A percentile compares a stretch with the other conserved stretches of the same genome.
Conservation (phyloP, 2,888 invertebrate species). For the Frankliniella intonsa region DNA sequence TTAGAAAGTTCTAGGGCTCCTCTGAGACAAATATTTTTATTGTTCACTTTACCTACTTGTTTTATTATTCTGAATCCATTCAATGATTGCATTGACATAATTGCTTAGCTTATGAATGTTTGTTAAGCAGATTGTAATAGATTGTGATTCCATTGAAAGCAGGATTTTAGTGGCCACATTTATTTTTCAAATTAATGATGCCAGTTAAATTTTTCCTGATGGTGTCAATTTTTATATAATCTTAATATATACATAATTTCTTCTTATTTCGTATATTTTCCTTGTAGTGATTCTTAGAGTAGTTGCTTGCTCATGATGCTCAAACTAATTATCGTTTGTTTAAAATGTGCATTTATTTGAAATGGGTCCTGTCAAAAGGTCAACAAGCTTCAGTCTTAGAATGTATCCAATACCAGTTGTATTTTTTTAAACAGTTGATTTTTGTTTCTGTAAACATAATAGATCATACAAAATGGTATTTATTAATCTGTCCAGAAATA, state of each 20-base stretch:
- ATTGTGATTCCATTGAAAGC: no score
- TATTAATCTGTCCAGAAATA: no score
- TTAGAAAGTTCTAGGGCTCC: no score
- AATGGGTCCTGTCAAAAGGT: not conserved
- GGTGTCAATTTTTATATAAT: not conserved
- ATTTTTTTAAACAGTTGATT: not conserved
- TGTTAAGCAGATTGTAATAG: not conserved
- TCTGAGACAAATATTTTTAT: no score
- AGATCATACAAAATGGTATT: no score
- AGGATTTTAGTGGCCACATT: not conserved
- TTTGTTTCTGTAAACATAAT: no score
- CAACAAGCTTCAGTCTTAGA: not conserved
- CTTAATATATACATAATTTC: not conserved
- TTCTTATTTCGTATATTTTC: not conserved
- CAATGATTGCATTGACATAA: not conserved
- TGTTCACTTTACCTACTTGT: not conserved
- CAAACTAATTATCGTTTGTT: not conserved
- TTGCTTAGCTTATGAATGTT: not conserved
- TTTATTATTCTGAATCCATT: not conserved
- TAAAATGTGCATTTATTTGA: not conserved
- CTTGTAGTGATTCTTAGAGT: constrained; percentile 18
- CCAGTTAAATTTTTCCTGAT: not conserved
- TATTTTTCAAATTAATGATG: not conserved
- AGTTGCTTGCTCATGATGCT: not conserved
- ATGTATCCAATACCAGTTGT: not conserved